Evolutionary conservation across 2,888 invertebrate species (phyloP), one percentile per base, ranked within the genome.

Genomic region (Trimorus sp.): DNA sequence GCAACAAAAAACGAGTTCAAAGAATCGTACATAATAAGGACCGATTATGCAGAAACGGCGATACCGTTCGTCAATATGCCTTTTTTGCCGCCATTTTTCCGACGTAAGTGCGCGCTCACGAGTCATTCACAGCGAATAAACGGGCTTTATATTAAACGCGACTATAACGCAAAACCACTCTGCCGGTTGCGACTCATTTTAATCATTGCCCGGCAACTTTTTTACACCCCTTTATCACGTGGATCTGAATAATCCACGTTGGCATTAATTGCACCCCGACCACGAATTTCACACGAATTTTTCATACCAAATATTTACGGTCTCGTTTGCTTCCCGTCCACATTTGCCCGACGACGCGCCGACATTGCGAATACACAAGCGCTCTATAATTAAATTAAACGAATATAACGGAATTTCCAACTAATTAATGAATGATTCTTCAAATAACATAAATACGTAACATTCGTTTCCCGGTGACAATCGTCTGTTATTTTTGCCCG

Each of bases 51-150:
- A 76, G 71, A 60, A 76, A 66, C 68, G 56, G 40, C 80, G 80
- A 78, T 78, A 59, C 71, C 75, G 71, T 66, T 76, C 66, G 71
- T 75, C 70, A 76, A 70, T 71, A 65, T 36, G 69, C 63, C 58
- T 75, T 74, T 77, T 73, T 76, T 73, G 68, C 42, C n/a, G 42
- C 56, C 16, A 78, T 79, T 74, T 73, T 79, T 69, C 66, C 62
- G 68, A 68, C 73, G 69, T 73, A 74, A 74, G 63, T 77, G 66
- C 63, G 42, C 51, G 66, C 77, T 63, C 60, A 56, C 73, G 82
- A 82, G 82, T 79, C 78, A 82, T 70, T 82, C 75, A 75, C 82
- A 75, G 78, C 77, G 45, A 70, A 78, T 69, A 78, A 78, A 78
- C 70, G 69, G 36, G 69, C 76, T 49, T 69, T 63, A 69, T 77